phyloP scores from a whole-genome alignment of 2,797 vertebrate genomes.

The Coccyzus lansbergi region DNA sequence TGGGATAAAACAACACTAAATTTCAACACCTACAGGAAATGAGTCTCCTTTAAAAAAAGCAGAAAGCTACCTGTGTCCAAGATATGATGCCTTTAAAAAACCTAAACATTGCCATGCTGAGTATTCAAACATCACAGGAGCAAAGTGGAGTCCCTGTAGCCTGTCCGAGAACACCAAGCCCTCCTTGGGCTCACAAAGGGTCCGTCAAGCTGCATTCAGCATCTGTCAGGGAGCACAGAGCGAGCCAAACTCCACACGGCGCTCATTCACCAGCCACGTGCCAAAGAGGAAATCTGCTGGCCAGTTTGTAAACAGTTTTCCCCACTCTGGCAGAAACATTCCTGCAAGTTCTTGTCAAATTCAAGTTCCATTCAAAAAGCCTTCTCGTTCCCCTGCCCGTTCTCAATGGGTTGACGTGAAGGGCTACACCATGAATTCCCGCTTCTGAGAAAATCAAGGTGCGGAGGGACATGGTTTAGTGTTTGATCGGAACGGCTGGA shows the following conservation, averaged over 20 bases:
- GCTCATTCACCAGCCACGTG: neutral
- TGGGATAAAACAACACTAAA: neutral
- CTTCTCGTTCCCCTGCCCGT: neutral
- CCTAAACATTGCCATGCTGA: fast-evolving
- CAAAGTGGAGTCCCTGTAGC: fast-evolving
- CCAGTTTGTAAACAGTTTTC: neutral
- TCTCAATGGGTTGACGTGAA: neutral
- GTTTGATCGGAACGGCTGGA: too few species aligned
- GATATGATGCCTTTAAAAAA: neutral
- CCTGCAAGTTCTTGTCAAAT: neutral
- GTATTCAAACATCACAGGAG: neutral
- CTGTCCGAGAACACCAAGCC: neutral
- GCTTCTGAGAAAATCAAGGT: too few species aligned
- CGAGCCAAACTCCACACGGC: neutral
- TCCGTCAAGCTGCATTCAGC: neutral
- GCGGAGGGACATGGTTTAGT: too few species aligned
- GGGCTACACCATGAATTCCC: too few species aligned
- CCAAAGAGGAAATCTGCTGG: neutral
- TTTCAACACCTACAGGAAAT: neutral
- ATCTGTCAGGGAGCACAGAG: neutral
- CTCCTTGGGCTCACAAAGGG: neutral
- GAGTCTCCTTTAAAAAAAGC: neutral
- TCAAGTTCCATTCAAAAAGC: neutral
- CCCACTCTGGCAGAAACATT: neutral
- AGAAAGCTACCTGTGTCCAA: neutral